Base-by-base conservation (phyloP, 2,113 vertebrate genomes). In the Stigmatopora nigra region DNA sequence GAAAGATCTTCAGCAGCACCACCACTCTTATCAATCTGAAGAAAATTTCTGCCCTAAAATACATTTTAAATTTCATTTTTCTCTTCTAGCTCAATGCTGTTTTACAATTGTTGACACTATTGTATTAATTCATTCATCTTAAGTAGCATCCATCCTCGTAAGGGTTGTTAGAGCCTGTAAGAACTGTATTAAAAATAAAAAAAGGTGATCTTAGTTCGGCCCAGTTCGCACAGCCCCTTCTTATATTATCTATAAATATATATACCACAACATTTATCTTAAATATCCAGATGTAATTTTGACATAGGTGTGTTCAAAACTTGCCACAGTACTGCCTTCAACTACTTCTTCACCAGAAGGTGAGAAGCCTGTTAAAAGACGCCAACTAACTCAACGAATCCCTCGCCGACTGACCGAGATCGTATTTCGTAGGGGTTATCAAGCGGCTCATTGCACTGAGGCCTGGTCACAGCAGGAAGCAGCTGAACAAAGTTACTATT, bases 401-500 rank as follows among this genome's bases (percentile, higher is more conserved):
- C 20, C 2, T 15, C 53, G 13, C 8, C 20, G 16, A 76, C 59
- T 22, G 9, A 61, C 66, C 67, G 79, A 86, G 85, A 89, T 86
- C 82, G 79, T 88, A 87, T 90, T 89, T 89, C 88, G 87, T 73
- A 86, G 76, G 82, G 84, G 87, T 90, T 90, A 90, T 92, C 88
- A 90, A 88, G 90, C 87, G 84, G 84, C 84, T 89, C 86, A 90
- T 90, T 91, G 90, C 90, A 88, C 89, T 83, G 85, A 87, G 88
- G 85, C 82, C 87, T 89, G 86, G 86, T 88, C 89, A 83, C 90
- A 90, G 90, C 88, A 89, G 91, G 90, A 90, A 89, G 84, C 90
- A 90, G 90, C 89, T 91, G 91, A 91, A 91, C 89, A 91, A 91
- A 90, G 91, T 91, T 89, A 84, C 87, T 84, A 88, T 88, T 89